Conservation (phyloP, 2,797 vertebrate genomes). For the Molossus alvarezi region DNA sequence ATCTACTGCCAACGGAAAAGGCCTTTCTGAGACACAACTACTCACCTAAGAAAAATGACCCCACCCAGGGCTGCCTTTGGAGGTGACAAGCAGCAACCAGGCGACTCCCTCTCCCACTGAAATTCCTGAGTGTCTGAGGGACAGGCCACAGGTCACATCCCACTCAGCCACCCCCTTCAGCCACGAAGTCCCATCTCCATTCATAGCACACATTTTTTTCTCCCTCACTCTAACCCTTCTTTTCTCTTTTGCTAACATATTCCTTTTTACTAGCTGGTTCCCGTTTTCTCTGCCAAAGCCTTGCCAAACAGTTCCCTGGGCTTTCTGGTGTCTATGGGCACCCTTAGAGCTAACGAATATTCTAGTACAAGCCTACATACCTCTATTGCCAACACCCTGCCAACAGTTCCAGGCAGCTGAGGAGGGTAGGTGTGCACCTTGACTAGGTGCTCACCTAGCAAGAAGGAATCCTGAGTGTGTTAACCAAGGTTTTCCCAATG, state of each 20-base stretch:
- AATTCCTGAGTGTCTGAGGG: not conserved
- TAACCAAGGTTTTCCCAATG: not conserved
- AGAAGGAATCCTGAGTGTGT: not conserved
- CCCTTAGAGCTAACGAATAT: not conserved
- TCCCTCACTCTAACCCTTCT: not conserved
- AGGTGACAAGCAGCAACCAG: not conserved
- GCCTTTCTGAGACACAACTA: not conserved
- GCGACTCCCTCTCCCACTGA: rapidly evolving
- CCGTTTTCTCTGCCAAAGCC: not conserved
- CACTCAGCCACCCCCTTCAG: not conserved
- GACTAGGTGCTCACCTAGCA: not conserved
- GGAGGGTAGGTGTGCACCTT: not conserved
- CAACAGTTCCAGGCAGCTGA: not conserved
- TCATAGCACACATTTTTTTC: not conserved
- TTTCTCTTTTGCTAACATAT: not conserved
- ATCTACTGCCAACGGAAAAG: rapidly evolving
- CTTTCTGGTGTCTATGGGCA: not conserved
- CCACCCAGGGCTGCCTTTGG: not conserved
- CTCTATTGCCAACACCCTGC: not conserved
- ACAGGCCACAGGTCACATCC: rapidly evolving
- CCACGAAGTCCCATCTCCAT: rapidly evolving
- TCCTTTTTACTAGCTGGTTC: not conserved
- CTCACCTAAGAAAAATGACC: not conserved
- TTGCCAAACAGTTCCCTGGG: not conserved
- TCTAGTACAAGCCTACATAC: not conserved